Conservation (phyloP, 37 sponge, comb jelly and placozoan genomes). For the Spongilla lacustris region DNA sequence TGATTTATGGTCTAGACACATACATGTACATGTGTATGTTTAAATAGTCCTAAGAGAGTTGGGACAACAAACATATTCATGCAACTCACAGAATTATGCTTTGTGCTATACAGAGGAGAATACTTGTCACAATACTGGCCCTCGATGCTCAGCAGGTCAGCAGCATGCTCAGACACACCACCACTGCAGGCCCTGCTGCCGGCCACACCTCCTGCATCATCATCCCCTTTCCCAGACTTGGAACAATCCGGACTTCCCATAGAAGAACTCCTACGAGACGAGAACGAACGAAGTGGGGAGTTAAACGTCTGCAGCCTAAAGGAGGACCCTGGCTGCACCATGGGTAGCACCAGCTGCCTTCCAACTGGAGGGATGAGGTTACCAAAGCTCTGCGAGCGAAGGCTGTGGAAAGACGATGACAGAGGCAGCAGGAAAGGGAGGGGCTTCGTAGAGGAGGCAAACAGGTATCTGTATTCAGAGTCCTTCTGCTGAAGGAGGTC, state of each 20-base stretch:
- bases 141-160: slow-evolving; percentile 65
- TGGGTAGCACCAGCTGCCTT: slow-evolving; percentile 31
- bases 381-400: background rate
- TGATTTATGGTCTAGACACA: no score
- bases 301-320: slow-evolving; percentile 10
- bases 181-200: background rate
- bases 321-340: slow-evolving; percentile 60
- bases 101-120: slow-evolving; percentile 46
- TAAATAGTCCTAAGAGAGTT: no score
- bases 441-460: slow-evolving; percentile 74
- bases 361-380: slow-evolving; percentile 11
- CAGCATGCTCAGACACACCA: slow-evolving; percentile 14
- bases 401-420: slow-evolving; percentile 13
- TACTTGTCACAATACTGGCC: slow-evolving; percentile 47
- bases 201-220: background rate
- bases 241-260: background rate
- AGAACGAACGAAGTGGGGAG: slow-evolving; percentile 78
- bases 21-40: background rate
- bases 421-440: slow-evolving; percentile 57
- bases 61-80: no score
- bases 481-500: slow-evolving; percentile 81
- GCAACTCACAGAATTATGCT: slow-evolving; percentile 69
- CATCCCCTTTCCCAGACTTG: background rate
- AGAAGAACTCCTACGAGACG: slow-evolving; percentile 1
- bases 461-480: slow-evolving; percentile 74